Evolutionary conservation across 2,113 vertebrate genomes (phyloP), one percentile per base, ranked within the genome.

Genomic region (Poeciliopsis turrubarensis): DNA sequence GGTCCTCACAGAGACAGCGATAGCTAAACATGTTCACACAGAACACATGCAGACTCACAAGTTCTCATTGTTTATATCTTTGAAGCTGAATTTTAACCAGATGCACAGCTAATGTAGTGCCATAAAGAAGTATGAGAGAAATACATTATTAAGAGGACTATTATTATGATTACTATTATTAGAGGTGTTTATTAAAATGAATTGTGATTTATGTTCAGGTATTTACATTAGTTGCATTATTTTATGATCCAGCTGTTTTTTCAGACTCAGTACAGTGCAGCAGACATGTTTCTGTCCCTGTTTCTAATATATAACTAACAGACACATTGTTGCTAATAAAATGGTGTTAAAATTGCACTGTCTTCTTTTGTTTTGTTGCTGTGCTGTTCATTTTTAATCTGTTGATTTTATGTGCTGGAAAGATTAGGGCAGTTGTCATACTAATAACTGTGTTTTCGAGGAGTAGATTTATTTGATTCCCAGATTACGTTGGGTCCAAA

Each of bases 311-410:
- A 90, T 89, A 89, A 86, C 87, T 91, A 92, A 93, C 84, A 81
- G 87, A 93, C 90, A 94, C 91, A 84, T 83, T 91, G 91, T 94
- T 94, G 89, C 91, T 93, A 95, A 95, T 95, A 95, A 95, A 95
- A 93, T 89, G 73, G 75, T 86, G 81, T 92, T 75, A 91, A 94
- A 93, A 86, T 87, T 82, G 26, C 5, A 25, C 15, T 9, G 37
- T 27, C 39, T 26, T 65, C 37, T 61, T 34, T 65, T 61, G 22
- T 64, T 61, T 47, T 41, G n/a, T 57, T 57, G 51, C 51, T n/a
- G 25, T 57, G 19, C 10, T 25, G 10, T 9, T 57, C 51, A 22
- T 25, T 57, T 57, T 57, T n/a, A 25, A n/a, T 57, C 8, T 3
- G 2, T 57, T 57, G 17, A 57, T 57, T 57, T 10, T n/a, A n/a